These are phyloP conservation scores for Acrobasis repandana DNA, from an alignment of 2,888 invertebrate species.

Conservation along the genomic window DNA sequence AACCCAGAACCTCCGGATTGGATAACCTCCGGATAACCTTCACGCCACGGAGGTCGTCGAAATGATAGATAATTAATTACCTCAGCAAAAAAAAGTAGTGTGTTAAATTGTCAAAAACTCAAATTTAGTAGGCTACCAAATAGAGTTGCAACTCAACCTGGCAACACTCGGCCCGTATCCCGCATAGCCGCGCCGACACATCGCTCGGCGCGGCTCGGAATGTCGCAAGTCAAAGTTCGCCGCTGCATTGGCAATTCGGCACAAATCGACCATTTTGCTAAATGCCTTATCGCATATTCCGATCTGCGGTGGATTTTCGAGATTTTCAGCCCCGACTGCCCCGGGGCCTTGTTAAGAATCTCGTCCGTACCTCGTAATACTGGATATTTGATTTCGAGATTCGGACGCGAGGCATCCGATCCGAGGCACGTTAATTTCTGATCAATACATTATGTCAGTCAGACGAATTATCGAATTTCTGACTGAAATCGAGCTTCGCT, in stretches of 20 bases:
- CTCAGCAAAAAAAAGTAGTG: too few species aligned
- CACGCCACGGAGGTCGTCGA: too few species aligned
- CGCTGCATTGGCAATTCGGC: slow-evolving; percentile 35
- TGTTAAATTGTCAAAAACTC: too few species aligned
- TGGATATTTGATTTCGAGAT: slow-evolving; percentile 62
- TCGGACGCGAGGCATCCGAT: slow-evolving; percentile 53
- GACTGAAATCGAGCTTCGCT: neutral
- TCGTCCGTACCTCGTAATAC: slow-evolving; percentile 39
- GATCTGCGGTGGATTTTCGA: slow-evolving; percentile 72
- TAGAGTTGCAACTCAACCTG: neutral
- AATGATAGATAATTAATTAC: too few species aligned
- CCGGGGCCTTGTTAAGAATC: slow-evolving; percentile 76
- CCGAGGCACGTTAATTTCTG: slow-evolving; percentile 37
- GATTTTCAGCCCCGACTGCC: slow-evolving; percentile 68
- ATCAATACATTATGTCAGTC: slow-evolving; percentile 22
- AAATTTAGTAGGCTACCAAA: neutral
- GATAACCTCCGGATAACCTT: too few species aligned
- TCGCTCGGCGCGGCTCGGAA: slow-evolving; percentile 38
- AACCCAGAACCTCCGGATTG: too few species aligned
- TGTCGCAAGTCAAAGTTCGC: slow-evolving; percentile 35
- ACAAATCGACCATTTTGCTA: slow-evolving; percentile 55
- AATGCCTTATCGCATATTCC: slow-evolving; percentile 77
- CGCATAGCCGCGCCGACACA: slow-evolving; percentile 27
- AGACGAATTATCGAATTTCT: slow-evolving; percentile 12
- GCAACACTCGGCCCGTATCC: slow-evolving; percentile 14